Base-by-base conservation (phyloP, 2,113 vertebrate species). In the Oreochromis niloticus region DNA sequence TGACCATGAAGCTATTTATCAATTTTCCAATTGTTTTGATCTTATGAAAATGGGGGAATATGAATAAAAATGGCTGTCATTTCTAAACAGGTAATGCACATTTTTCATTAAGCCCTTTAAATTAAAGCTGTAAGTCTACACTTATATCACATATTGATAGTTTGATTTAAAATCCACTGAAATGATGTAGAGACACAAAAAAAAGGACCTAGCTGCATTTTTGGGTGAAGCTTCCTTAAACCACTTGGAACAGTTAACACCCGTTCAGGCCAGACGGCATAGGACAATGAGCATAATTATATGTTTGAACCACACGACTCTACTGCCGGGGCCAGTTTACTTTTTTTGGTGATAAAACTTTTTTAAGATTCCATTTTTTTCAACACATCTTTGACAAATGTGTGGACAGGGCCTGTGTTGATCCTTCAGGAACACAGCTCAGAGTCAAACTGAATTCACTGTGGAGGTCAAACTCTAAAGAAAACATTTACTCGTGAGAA, bases 281-380 rank as follows among this genome's bases (percentile, higher is more conserved):
- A 78, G 16, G 10, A 8, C 0, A 32, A 46, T 32, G 71, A 32
- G 6, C 27, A 32, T 78, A 50, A 78, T 12, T 48, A 9, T 30
- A 75, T 4, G 1, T 30, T 75, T 75, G 41, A 73, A 73, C 41
- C 41, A 73, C 68, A 0, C 2, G 22, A 46, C 41, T 63, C 9
- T 46, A 46, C 24, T 27, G 5, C 22, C 6, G 39, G 46, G 13
- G 7, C 2, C 66, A 6, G 4, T 6, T 71, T 7, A 24, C 12
- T 71, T 71, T 24, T 71, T 43, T 0, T 0, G 19, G 34, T 41
- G 34, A 73, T 1, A 46, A 1, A 73, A 73, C 13, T 0, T 0
- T 73, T 75, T 48, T 56, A 24, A 56, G 10, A 56, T 56, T 24
- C 3, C n/a, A 6, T 22, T 73, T 73, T 27, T 73, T 22, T 19